Percentiles rank a stretch among this genome's conserved stretches.
phyloP scores from a whole-genome alignment of 2,888 invertebrate genomes.

The Acleris literana region DNA sequence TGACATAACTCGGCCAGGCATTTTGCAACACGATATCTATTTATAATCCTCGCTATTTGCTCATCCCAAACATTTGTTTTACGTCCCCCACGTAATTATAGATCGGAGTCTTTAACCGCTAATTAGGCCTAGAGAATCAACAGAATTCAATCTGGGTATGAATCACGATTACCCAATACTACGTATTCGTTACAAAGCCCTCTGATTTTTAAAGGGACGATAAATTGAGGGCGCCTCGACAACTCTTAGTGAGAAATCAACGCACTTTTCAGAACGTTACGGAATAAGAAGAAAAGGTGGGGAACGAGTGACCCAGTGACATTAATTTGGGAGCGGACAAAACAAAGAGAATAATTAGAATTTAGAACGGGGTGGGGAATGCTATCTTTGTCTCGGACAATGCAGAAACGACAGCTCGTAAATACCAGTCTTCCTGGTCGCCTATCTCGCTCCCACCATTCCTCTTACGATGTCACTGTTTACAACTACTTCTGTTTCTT shows the following conservation, averaged over 20 bases:
- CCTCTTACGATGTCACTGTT: constrained; percentile 19
- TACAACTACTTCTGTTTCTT: constrained; percentile 42
- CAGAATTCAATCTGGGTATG: constrained; percentile 19
- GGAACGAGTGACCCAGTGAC: constrained; percentile 49
- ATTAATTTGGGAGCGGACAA: constrained; percentile 49
- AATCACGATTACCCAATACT: constrained; percentile 30
- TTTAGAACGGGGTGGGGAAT: constrained; percentile 46
- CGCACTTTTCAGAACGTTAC: constrained; percentile 39
- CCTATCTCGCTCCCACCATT: constrained; percentile 37
- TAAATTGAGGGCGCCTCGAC: constrained; percentile 65
- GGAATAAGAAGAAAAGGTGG: constrained; percentile 38
- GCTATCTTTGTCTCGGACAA: constrained; percentile 47
- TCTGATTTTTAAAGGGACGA: constrained; percentile 50
- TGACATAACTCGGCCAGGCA: constrained; percentile 81
- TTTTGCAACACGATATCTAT: constrained; percentile 74
- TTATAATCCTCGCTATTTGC: constrained; percentile 67
- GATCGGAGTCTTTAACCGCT: constrained; percentile 77
- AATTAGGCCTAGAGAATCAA: constrained; percentile 61
- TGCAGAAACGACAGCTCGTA: constrained; percentile 50
- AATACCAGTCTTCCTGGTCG: constrained; percentile 65
- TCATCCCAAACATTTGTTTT: constrained; percentile 73
- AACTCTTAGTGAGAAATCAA: constrained; percentile 48
- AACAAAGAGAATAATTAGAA: constrained; percentile 57
- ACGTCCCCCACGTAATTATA: constrained; percentile 67
- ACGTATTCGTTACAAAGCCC: constrained; percentile 24